These are phyloP conservation scores for Gambusia holbrooki DNA, from an alignment of 2,113 vertebrate species.

Conservation along the genomic window DNA sequence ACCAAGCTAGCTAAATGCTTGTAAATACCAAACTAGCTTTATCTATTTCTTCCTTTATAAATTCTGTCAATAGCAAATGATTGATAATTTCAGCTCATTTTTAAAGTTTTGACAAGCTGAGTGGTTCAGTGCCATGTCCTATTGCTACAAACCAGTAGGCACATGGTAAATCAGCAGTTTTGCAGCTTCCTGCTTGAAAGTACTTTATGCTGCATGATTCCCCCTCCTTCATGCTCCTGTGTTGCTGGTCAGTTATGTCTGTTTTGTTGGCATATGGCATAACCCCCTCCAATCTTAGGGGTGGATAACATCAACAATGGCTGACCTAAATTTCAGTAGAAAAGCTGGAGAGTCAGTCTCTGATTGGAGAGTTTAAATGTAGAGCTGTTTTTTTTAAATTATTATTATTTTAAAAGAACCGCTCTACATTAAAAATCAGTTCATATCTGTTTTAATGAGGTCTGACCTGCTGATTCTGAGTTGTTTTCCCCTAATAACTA, in stretches of 20 bases:
- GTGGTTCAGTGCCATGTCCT: background rate
- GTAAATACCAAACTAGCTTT: background rate
- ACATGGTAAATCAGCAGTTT: slow-evolving; percentile 8
- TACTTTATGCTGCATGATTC: background rate
- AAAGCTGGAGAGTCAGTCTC: slow-evolving; percentile 40
- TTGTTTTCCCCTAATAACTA: no score
- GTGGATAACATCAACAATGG: slow-evolving; percentile 65
- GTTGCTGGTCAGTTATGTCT: slow-evolving; percentile 8
- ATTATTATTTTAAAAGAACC: no score
- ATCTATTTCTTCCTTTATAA: slow-evolving; percentile 25
- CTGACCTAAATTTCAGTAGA: slow-evolving; percentile 70
- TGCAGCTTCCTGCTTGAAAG: slow-evolving; percentile 20
- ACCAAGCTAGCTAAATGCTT: slow-evolving; percentile 1
- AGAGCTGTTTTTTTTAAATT: background rate
- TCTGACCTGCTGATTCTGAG: background rate
- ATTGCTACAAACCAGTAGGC: background rate
- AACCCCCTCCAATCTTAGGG: slow-evolving; percentile 49
- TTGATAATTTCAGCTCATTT: background rate
- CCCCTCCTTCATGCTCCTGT: background rate
- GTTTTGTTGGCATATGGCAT: slow-evolving; percentile 70
- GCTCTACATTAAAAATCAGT: no score
- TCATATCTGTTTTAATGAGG: background rate
- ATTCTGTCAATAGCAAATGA: slow-evolving; percentile 3
- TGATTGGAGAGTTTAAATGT: slow-evolving; percentile 17
- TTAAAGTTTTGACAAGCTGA: background rate